Evolutionary conservation across 2,888 invertebrate species (phyloP).

Genomic region (Litoditis marina): DNA sequence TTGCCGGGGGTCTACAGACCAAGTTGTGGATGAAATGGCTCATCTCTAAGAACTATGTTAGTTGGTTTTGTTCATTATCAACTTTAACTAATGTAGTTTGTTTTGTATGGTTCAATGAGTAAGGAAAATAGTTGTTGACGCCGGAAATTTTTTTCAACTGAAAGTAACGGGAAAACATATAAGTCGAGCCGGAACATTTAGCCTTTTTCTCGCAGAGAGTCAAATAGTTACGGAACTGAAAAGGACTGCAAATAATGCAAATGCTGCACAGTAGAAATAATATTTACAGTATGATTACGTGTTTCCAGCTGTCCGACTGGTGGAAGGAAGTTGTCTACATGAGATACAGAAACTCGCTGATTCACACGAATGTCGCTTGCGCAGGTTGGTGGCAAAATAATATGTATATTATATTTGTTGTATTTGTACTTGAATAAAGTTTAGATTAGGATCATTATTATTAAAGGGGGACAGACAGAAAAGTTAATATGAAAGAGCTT

Average conservation of each 20-base stretch:
- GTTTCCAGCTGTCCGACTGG: conserved; percentile 48
- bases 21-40: conserved; percentile 56
- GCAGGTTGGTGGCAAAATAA: conserved; percentile 31
- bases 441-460: too few relatives aligned
- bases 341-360: conserved; percentile 48
- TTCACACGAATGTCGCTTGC: conserved; percentile 51
- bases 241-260: neutral
- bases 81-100: neutral
- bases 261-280: too few relatives aligned
- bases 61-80: too few relatives aligned
- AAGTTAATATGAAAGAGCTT: too few relatives aligned
- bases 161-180: too few relatives aligned
- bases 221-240: too few relatives aligned
- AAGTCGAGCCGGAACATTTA: neutral
- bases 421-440: too few relatives aligned
- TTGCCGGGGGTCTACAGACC: conserved; percentile 41
- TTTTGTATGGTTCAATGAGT: too few relatives aligned
- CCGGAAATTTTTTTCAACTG: too few relatives aligned
- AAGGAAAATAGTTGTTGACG: too few relatives aligned
- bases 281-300: neutral
- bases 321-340: conserved; percentile 57
- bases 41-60: conserved; percentile 47
- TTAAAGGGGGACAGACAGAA: too few relatives aligned
- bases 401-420: too few relatives aligned
- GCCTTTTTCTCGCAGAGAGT: neutral